Evolutionary conservation across 2,888 invertebrate species (phyloP).

Genomic region (Operophtera brumata): DNA sequence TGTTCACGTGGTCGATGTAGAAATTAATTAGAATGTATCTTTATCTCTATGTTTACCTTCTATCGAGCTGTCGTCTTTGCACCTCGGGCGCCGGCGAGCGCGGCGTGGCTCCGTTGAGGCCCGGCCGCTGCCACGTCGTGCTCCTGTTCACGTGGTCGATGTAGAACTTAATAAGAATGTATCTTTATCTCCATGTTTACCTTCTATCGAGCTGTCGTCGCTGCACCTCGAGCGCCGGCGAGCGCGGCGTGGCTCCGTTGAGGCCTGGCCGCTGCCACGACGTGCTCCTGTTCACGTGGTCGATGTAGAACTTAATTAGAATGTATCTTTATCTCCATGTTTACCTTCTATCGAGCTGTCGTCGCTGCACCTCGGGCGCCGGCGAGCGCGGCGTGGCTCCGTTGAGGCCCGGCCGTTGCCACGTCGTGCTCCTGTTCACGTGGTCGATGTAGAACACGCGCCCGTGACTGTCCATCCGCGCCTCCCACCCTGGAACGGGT

Average conservation of each 20-base stretch:
- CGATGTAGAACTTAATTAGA: constrained; percentile 99
- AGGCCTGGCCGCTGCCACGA: constrained; percentile 94
- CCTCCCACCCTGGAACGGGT: constrained; percentile 92
- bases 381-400: constrained; percentile 70
- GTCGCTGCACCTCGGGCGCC: constrained; percentile 84
- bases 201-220: constrained; percentile 85
- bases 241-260: constrained; percentile 68
- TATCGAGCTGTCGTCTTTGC: too few species aligned
- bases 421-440: constrained; percentile 96
- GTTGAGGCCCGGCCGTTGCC: constrained; percentile 90
- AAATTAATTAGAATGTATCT: too few species aligned
- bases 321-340: too few species aligned
- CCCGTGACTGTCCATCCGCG: constrained; percentile 97
- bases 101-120: too few species aligned
- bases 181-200: too few species aligned
- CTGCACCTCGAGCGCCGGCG: constrained; percentile 83
- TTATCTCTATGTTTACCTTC: too few species aligned
- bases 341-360: constrained; percentile 84
- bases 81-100: too few species aligned
- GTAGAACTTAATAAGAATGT: too few species aligned
- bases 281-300: constrained; percentile 97
- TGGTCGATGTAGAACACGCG: constrained; percentile 99
- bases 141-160: too few species aligned
- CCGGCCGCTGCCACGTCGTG: too few species aligned
- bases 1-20: too few species aligned